phyloP scores from a whole-genome alignment of 2,888 invertebrate species.

The Blera fallax region DNA sequence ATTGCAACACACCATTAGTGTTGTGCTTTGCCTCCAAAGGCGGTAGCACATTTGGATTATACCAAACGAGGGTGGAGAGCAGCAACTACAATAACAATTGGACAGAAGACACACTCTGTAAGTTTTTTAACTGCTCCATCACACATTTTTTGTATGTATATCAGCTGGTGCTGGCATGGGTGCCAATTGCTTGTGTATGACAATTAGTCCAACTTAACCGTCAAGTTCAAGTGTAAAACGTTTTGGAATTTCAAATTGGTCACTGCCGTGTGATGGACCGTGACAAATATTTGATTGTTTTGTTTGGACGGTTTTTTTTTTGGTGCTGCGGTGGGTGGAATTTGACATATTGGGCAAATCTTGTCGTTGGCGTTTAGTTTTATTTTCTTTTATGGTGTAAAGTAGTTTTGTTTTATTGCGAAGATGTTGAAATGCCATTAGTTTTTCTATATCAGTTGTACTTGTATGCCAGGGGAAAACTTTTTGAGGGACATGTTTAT shows the following conservation, averaged over 20 bases:
- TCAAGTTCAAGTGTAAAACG: conserved; percentile 66
- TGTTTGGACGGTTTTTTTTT: not conserved
- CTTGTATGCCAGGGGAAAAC: not conserved
- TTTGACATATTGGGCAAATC: conserved; percentile 29
- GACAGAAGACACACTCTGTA: conserved; percentile 39
- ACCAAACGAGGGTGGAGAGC: conserved; percentile 1
- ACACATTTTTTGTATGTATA: not conserved
- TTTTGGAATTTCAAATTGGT: conserved; percentile 55
- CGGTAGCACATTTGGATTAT: conserved; percentile 49
- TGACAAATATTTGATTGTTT: conserved; percentile 37
- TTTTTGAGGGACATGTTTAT: not conserved
- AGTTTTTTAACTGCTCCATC: conserved; percentile 15
- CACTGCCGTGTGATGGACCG: conserved; percentile 13
- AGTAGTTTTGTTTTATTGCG: not conserved
- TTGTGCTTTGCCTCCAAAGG: conserved; percentile 25
- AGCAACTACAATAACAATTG: conserved; percentile 1
- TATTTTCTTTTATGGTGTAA: not conserved
- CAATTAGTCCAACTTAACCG: conserved; percentile 37
- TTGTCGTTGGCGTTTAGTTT: not conserved
- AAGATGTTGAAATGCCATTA: conserved; percentile 12
- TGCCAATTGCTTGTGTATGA: conserved; percentile 33
- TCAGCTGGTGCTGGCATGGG: not conserved
- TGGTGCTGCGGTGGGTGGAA: conserved; percentile 43
- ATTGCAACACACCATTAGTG: conserved; percentile 39
- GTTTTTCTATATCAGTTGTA: not conserved